These are phyloP conservation scores for Mimumesa dahlbomi DNA, from an alignment of 2,888 invertebrate genomes.

Conservation along the genomic window DNA sequence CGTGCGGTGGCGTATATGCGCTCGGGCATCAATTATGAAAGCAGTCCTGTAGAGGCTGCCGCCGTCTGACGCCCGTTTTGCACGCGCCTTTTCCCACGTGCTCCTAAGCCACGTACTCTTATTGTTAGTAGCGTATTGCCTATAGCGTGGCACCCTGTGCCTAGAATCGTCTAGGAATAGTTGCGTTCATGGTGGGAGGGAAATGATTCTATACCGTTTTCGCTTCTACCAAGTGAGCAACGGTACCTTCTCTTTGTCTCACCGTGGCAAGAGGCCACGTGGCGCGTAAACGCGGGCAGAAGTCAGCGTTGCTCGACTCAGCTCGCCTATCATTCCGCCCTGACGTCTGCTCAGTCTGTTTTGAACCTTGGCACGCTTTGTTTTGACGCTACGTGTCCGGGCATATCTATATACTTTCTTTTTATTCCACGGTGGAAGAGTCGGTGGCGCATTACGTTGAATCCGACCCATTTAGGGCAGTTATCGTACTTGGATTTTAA, in stretches of 20 bases:
- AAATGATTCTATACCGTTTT: conserved; percentile 41
- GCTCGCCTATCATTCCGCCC: conserved; percentile 22
- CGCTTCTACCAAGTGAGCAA: conserved; percentile 54
- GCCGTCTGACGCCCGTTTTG: conserved; percentile 65
- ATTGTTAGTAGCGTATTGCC: conserved; percentile 27
- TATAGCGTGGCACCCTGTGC: conserved; percentile 19
- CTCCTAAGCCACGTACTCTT: conserved; percentile 64
- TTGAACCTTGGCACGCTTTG: conserved; percentile 65
- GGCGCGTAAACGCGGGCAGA: conserved; percentile 54
- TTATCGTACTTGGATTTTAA: no score
- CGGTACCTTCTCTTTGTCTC: conserved; percentile 33
- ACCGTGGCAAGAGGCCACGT: conserved; percentile 58
- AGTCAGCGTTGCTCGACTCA: conserved; percentile 27
- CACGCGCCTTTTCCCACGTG: conserved; percentile 78
- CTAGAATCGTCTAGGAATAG: conserved; percentile 34
- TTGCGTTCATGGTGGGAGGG: conserved; percentile 25
- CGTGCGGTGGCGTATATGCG: conserved; percentile 50
- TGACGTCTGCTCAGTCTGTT: conserved; percentile 47
- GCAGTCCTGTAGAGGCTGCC: conserved; percentile 66
- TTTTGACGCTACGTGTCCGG: conserved; percentile 49
- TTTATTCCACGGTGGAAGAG: no score
- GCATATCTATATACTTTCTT: no score
- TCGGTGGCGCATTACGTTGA: no score
- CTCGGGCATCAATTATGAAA: conserved; percentile 72
- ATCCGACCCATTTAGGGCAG: no score